Percentiles rank a stretch among this genome's conserved stretches.
These are phyloP conservation scores for Antigone vipio DNA, from an alignment of 2,113 vertebrate species.

Conservation along the genomic window DNA sequence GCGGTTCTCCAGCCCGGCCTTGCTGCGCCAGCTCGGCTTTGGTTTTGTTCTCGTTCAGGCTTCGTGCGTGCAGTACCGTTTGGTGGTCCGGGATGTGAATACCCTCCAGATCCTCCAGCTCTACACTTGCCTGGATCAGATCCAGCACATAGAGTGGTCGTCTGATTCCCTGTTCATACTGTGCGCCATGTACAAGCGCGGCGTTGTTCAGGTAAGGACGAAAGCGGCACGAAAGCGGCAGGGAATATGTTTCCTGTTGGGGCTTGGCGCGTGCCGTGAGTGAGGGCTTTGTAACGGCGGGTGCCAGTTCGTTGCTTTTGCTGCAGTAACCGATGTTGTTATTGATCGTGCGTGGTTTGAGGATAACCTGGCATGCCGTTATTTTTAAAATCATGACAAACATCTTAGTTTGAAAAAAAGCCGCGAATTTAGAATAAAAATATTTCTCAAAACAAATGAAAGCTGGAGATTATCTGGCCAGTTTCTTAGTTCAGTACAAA, in stretches of 20 bases:
- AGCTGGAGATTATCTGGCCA: not conserved
- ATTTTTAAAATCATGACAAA: not conserved
- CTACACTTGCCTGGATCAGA: conserved; percentile 92
- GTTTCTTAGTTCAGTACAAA: not conserved
- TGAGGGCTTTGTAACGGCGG: rapidly evolving
- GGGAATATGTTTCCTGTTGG: rapidly evolving
- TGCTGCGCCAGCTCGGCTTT: rapidly evolving
- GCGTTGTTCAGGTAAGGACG: conserved; percentile 86
- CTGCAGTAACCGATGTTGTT: not conserved
- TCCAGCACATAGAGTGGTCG: conserved; percentile 91
- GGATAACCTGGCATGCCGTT: not conserved
- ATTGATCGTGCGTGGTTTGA: rapidly evolving
- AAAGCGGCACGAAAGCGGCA: rapidly evolving
- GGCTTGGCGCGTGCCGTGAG: rapidly evolving
- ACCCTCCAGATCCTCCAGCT: conserved; percentile 87
- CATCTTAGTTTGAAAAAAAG: not conserved
- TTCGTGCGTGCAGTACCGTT: conserved; percentile 88
- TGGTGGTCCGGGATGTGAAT: conserved; percentile 84
- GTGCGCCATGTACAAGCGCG: conserved; percentile 94
- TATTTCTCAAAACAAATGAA: not conserved
- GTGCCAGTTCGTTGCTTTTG: not conserved
- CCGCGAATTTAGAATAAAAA: not conserved
- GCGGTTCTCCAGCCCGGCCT: no score
- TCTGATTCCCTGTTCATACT: conserved; percentile 92
- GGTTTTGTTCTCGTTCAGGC: conserved; percentile 70